Base-by-base conservation (phyloP, 2,113 vertebrate species). In the Camelus dromedarius region DNA sequence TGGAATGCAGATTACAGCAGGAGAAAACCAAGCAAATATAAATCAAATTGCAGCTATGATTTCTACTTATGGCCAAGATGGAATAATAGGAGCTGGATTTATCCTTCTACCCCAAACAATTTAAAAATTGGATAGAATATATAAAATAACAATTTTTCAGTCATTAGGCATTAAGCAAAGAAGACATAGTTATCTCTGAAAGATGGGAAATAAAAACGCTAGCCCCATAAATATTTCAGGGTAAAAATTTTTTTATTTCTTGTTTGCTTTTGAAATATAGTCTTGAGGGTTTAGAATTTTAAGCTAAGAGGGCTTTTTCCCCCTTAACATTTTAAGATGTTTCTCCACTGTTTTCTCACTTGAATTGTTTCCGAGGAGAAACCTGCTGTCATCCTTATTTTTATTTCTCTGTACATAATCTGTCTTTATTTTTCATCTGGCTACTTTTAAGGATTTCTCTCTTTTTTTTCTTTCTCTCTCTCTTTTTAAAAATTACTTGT, bases 201-300 rank as follows among this genome's bases (percentile, higher is more conserved):
- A 94, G 58, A 18, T 26, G 22, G 46, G 46, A 35, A 46, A 52
- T 42, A 50, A 42, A 66, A 73, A 89, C 12, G 3, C 3, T 60
- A 87, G 22, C 22, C 20, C 30, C 13, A 18, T 70, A 60, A 58
- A n/a, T 72, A 64, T 58, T 73, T 79, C 22, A 82, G 52, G 18
- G 24, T 58, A 14, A 76, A 81, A 93, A 91, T 24, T 2, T 18
- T 24, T 52, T 82, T 69, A 28, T 28, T 75, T 89, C 13, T 89
- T 15, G 72, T 66, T 81, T 32, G 24, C 62, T 87, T 92, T 70
- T 50, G 69, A 96, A 92, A 92, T 28, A 50, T 62, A 18, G n/a
- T 58, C 38, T 77, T 92, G 2, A 11, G 22, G 28, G 6, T 75
- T 75, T 84, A 88, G 30, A 96, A 48, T 42, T 95, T 83, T 88